Evolutionary conservation across 2,797 vertebrate species (phyloP).

Genomic region (Trachops cirrhosus): DNA sequence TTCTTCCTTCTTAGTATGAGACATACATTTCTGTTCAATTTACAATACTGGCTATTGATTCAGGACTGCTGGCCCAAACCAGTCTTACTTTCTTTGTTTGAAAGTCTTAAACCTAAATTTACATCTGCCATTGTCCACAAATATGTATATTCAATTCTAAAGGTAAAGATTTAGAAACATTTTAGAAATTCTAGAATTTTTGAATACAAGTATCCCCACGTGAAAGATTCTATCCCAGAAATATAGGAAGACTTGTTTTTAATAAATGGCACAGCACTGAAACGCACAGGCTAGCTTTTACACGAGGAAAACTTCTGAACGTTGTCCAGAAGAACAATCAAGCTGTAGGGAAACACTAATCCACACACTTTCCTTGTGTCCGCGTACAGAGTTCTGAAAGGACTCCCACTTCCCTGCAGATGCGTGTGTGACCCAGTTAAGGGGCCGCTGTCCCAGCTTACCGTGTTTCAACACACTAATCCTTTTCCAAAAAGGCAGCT

Average conservation of each 20-base stretch:
- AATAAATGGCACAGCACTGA: not conserved
- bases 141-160: slow-evolving; percentile 22
- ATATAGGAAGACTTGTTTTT: not conserved
- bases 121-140: not conserved
- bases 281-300: not conserved
- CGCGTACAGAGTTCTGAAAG: not conserved
- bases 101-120: not conserved
- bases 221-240: not conserved
- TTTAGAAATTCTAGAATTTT: not conserved
- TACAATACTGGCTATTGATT: slow-evolving; percentile 5
- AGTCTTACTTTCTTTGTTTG: not conserved
- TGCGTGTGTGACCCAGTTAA: not conserved
- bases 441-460: not conserved
- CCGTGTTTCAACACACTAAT: not conserved
- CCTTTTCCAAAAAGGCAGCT: not conserved
- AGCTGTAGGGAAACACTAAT: not conserved
- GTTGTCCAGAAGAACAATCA: not conserved
- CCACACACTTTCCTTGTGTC: not conserved
- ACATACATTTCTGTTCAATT: not conserved
- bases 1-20: slow-evolving; percentile 17
- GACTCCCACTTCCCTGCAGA: not conserved
- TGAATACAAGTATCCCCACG: not conserved
- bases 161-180: not conserved
- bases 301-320: not conserved
- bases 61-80: not conserved